Conservation (phyloP, 2,113 vertebrate species). For the Sander vitreus region DNA sequence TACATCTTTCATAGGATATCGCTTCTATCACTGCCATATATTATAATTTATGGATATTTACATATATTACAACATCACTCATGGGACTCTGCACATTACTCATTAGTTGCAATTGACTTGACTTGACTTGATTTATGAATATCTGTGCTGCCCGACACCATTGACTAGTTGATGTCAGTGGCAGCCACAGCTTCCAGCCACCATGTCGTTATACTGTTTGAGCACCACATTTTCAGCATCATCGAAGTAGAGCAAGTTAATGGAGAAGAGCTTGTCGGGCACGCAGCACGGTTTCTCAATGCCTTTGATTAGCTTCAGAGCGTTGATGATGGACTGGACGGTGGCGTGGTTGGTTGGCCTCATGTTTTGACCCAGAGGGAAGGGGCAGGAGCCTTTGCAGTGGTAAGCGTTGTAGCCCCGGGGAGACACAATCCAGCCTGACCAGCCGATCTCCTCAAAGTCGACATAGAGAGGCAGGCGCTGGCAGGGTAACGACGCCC, state of each 20-base stretch:
- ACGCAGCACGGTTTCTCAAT: constrained; percentile 87
- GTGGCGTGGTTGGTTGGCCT: constrained; percentile 89
- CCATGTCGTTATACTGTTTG: constrained; percentile 90
- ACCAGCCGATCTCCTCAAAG: constrained; percentile 91
- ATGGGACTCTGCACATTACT: constrained; percentile 20
- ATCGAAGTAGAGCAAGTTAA: constrained; percentile 89
- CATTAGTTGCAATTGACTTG: constrained; percentile 6
- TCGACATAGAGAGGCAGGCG: constrained; percentile 87
- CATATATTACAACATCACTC: constrained; percentile 82
- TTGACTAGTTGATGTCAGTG: constrained; percentile 72
- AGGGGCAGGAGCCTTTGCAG: constrained; percentile 88
- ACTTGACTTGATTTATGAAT: not conserved
- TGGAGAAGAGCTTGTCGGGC: constrained; percentile 89
- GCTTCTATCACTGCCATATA: constrained; percentile 80
- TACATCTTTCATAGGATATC: constrained; percentile 71
- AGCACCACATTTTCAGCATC: constrained; percentile 89
- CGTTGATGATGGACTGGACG: constrained; percentile 89
- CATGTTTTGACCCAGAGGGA: constrained; percentile 89
- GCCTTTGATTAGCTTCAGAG: constrained; percentile 85
- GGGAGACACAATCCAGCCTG: constrained; percentile 89
- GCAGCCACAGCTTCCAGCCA: constrained; percentile 89
- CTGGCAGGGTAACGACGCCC: constrained; percentile 75
- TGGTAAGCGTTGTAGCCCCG: constrained; percentile 89
- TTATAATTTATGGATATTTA: constrained; percentile 87
- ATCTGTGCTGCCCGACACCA: not conserved